These are phyloP conservation scores for Exaiptasia diaphana DNA, from an alignment of 64 coral and sea anemone genomes.

Conservation along the genomic window DNA sequence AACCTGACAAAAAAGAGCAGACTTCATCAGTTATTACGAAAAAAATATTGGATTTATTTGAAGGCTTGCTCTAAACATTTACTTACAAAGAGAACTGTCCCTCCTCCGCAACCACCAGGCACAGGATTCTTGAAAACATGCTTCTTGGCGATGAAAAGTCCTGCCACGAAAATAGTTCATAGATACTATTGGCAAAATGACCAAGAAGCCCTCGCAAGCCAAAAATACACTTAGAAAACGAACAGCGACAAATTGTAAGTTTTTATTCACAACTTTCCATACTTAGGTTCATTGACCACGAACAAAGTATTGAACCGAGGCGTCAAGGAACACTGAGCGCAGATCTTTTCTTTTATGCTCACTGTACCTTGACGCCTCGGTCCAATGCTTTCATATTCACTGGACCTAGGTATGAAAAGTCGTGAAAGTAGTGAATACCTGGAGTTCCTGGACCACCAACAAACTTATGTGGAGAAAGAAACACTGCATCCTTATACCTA, in stretches of 20 bases:
- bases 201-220: too few relatives aligned
- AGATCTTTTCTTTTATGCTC: too few relatives aligned
- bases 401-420: not conserved
- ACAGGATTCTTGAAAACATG: conserved; percentile 80
- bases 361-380: too few relatives aligned
- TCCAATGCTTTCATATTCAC: too few relatives aligned
- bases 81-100: conserved; percentile 96
- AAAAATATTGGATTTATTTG: too few relatives aligned
- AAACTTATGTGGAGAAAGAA: conserved; percentile 93
- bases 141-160: conserved; percentile 89
- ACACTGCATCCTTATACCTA: conserved; percentile 71
- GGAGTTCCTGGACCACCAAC: conserved; percentile 92
- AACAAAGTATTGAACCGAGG: too few relatives aligned
- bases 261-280: too few relatives aligned
- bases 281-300: too few relatives aligned
- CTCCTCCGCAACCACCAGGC: conserved; percentile 85
- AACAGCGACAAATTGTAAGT: not conserved
- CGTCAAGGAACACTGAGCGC: too few relatives aligned
- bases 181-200: not conserved
- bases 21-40: not conserved
- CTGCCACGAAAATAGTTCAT: conserved; percentile 1
- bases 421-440: conserved; percentile 26
- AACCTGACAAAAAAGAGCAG: conserved; percentile 24
- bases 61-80: not conserved
- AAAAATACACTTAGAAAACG: not conserved